Percentiles rank a stretch among this genome's conserved stretches.
phyloP scores from a whole-genome alignment of 2,888 invertebrate species.

The Apotomis capreana region DNA sequence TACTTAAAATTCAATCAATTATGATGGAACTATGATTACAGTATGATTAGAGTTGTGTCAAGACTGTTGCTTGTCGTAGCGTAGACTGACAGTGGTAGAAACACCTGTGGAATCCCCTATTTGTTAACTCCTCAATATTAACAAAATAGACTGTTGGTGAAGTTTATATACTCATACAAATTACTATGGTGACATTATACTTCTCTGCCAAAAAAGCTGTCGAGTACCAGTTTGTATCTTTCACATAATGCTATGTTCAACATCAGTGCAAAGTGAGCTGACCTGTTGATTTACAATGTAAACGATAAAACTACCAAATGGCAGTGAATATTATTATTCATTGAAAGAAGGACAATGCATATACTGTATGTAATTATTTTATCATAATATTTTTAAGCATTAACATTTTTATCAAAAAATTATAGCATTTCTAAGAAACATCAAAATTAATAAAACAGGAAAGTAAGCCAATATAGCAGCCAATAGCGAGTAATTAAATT shows the following conservation, averaged over 20 bases:
- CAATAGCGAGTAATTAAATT: not conserved
- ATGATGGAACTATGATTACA: no score
- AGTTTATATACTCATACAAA: not conserved
- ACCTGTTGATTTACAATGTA: constrained; percentile 35
- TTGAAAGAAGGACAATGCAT: not conserved
- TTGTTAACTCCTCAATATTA: not conserved
- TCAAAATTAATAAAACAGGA: no score
- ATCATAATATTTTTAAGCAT: no score
- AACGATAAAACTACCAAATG: constrained; percentile 6
- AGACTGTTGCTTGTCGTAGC: no score
- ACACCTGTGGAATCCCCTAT: not conserved
- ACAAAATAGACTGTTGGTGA: not conserved
- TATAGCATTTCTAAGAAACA: no score
- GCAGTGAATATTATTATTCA: not conserved
- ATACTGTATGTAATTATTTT: constrained; percentile 45
- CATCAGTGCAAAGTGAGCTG: constrained; percentile 33
- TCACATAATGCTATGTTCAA: constrained; percentile 38
- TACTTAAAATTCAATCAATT: no score
- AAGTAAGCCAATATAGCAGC: no score
- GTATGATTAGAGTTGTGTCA: no score
- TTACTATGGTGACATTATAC: constrained; percentile 27
- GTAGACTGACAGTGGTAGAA: no score
- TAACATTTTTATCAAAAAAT: no score
- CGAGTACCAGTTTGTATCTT: constrained; percentile 30
- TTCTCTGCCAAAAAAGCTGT: constrained; percentile 27